These are phyloP conservation scores for Diacarnus erythraeanus DNA, from an alignment of 37 sponge, comb jelly and placozoan species.

Conservation along the genomic window DNA sequence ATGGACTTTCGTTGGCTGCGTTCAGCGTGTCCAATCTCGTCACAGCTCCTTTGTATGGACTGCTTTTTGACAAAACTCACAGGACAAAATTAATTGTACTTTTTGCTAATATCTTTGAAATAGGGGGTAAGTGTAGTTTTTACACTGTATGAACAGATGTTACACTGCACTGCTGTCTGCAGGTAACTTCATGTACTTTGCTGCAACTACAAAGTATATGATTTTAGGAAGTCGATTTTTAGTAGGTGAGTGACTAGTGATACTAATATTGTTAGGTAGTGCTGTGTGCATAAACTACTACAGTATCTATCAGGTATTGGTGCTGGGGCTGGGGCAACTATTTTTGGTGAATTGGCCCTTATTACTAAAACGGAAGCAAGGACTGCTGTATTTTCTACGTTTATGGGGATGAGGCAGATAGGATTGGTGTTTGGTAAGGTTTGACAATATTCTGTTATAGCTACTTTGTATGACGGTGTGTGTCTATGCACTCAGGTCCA, in stretches of 20 bases:
- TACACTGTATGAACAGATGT: not conserved
- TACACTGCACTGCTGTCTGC: not conserved
- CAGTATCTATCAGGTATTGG: slow-evolving; percentile 70
- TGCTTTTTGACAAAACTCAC: slow-evolving; percentile 69
- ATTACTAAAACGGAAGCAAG: slow-evolving; percentile 66
- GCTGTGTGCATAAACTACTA: not conserved
- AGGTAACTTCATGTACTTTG: slow-evolving; percentile 89
- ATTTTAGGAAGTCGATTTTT: slow-evolving; percentile 75
- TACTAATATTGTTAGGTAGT: not conserved
- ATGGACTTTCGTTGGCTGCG: slow-evolving; percentile 78
- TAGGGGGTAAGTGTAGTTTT: slow-evolving; percentile 61
- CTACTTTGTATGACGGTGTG: not conserved
- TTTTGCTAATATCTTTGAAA: slow-evolving; percentile 77
- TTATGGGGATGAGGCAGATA: slow-evolving; percentile 65
- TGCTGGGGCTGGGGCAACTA: slow-evolving; percentile 79
- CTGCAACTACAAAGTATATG: slow-evolving; percentile 73
- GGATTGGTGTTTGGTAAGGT: slow-evolving; percentile 75
- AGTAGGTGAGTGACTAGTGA: slow-evolving; percentile 53
- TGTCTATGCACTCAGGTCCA: slow-evolving; percentile 53
- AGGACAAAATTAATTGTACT: slow-evolving; percentile 63
- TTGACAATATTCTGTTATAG: not conserved
- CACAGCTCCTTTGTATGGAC: slow-evolving; percentile 75
- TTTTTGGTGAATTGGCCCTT: slow-evolving; percentile 80
- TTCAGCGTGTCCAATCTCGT: slow-evolving; percentile 83
- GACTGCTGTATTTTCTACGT: slow-evolving; percentile 72